A percentile compares a stretch with the other conserved stretches of the same genome.
Evolutionary conservation across 2,113 vertebrate species (phyloP).

Genomic region (Saimiri boliviensis): DNA sequence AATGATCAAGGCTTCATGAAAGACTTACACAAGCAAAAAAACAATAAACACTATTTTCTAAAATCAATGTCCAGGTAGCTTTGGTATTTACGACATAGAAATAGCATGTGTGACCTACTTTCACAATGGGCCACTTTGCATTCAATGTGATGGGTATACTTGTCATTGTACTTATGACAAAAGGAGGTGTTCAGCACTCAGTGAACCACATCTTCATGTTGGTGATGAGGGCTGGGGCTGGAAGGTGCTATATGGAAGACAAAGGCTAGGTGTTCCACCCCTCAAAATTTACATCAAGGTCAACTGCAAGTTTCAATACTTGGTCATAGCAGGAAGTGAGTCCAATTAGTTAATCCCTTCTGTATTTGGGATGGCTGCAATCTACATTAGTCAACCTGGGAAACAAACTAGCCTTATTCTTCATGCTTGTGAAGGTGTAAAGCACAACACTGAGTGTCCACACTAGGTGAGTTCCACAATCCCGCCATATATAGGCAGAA

Average conservation of each 20-base stretch:
- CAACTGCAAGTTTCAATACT: background rate
- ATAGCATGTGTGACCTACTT: background rate
- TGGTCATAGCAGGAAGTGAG: conserved; percentile 9
- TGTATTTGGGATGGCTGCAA: background rate
- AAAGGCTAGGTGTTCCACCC: background rate
- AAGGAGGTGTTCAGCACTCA: background rate
- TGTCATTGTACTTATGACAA: background rate
- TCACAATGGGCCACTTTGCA: background rate
- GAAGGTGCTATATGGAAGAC: background rate
- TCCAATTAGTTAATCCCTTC: background rate
- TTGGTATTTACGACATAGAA: background rate
- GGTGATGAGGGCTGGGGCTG: background rate
- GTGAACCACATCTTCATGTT: background rate
- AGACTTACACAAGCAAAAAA: background rate
- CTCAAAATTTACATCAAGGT: background rate
- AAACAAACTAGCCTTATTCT: conserved; percentile 11
- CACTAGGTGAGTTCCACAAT: background rate
- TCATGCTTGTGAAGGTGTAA: background rate
- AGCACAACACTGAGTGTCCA: background rate
- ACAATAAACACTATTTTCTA: background rate
- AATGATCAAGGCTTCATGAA: background rate
- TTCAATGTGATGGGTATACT: background rate
- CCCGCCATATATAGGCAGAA: background rate
- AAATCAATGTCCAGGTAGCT: background rate
- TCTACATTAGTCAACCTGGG: background rate